A percentile compares a stretch with the other conserved stretches of the same genome.
These are phyloP conservation scores for Homarus gammarus DNA, from an alignment of 2,888 invertebrate genomes.

Conservation along the genomic window DNA sequence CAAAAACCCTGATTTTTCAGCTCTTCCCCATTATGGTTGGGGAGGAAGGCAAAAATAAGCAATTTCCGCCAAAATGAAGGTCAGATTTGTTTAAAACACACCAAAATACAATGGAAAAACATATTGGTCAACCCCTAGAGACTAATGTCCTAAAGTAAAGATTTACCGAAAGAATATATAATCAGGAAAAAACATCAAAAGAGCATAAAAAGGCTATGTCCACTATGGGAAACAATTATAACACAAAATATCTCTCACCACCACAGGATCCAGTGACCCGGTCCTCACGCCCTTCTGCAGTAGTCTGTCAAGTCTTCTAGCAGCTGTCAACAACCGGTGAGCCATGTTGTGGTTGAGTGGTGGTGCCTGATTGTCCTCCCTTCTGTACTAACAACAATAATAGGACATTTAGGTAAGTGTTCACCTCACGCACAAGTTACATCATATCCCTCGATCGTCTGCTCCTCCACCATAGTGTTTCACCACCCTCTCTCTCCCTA, in stretches of 20 bases:
- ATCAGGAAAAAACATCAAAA: neutral
- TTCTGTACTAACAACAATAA: neutral
- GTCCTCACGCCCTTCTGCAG: constrained; percentile 34
- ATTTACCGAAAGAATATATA: too few species aligned
- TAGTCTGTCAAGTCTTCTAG: constrained; percentile 57
- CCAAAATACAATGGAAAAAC: too few species aligned
- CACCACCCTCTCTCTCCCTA: neutral
- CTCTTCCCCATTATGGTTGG: too few species aligned
- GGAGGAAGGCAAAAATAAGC: too few species aligned
- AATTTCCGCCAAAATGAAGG: too few species aligned
- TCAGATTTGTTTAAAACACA: too few species aligned
- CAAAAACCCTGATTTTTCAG: too few species aligned
- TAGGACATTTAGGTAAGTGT: neutral
- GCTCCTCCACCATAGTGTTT: neutral
- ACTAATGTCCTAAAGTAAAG: too few species aligned
- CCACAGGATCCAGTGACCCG: neutral
- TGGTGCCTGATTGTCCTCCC: neutral
- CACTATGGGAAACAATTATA: neutral
- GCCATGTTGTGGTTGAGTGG: constrained; percentile 41
- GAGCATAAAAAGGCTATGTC: neutral
- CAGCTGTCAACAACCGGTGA: constrained; percentile 45
- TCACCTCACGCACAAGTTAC: neutral
- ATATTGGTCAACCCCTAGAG: too few species aligned
- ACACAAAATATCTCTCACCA: constrained; percentile 26
- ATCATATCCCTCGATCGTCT: neutral